Conservation (phyloP, 2,888 invertebrate species). For the Xylota segnis region DNA sequence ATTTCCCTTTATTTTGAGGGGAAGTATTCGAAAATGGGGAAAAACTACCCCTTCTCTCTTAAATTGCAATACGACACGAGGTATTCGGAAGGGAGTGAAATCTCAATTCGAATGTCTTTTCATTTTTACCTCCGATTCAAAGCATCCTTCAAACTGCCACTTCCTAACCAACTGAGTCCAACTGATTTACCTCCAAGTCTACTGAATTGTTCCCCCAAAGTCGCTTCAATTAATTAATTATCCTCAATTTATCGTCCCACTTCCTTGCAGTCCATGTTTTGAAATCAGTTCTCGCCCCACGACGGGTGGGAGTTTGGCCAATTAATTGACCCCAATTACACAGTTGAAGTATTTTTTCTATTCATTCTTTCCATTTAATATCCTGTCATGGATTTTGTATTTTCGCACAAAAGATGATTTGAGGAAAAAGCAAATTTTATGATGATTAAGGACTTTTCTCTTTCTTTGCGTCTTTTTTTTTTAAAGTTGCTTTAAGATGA, state of each 20-base stretch:
- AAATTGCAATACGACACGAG: not conserved
- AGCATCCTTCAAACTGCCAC: not conserved
- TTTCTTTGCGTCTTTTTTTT: not conserved
- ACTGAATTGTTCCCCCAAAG: not conserved
- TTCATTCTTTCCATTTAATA: slow-evolving; percentile 42
- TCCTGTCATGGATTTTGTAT: slow-evolving; percentile 37
- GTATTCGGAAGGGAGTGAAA: no score
- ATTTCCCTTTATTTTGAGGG: slow-evolving; percentile 62
- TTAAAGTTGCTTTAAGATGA: slow-evolving; percentile 8
- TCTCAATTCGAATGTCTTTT: not conserved
- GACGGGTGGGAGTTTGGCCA: not conserved
- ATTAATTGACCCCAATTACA: slow-evolving; percentile 59
- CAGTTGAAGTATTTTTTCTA: slow-evolving; percentile 44
- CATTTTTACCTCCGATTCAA: not conserved
- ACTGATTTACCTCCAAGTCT: slow-evolving; percentile 22
- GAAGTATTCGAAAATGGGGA: slow-evolving; percentile 47
- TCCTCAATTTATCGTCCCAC: slow-evolving; percentile 9
- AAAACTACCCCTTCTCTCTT: slow-evolving; percentile 36
- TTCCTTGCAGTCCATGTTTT: not conserved
- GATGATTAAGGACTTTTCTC: slow-evolving; percentile 49
- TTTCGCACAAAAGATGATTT: slow-evolving; percentile 19
- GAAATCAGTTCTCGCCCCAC: not conserved
- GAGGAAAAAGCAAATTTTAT: slow-evolving; percentile 18
- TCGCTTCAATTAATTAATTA: slow-evolving; percentile 16
- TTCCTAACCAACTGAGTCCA: slow-evolving; percentile 20